A percentile compares a stretch with the other conserved stretches of the same genome.
Evolutionary conservation across 1,140 invertebrate genomes (phyloP).

Genomic region (Achatina immaculata): DNA sequence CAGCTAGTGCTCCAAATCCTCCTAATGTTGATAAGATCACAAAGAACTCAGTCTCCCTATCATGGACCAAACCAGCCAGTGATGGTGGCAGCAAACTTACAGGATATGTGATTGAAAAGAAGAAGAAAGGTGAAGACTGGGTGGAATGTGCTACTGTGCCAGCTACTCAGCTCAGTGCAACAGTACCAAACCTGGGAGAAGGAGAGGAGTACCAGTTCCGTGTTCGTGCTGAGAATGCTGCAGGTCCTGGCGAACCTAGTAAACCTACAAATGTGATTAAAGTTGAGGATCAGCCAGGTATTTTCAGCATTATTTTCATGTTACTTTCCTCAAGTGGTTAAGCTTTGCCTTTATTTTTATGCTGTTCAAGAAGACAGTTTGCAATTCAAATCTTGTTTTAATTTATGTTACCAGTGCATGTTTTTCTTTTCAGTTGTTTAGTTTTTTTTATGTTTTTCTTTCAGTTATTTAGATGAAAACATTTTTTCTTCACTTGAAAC

Average conservation of each 20-base stretch:
- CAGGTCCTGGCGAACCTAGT: conserved; percentile 92
- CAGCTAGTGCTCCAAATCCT: conserved; percentile 91
- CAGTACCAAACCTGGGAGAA: conserved; percentile 88
- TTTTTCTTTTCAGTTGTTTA: no score
- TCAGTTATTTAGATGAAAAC: no score
- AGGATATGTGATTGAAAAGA: conserved; percentile 94
- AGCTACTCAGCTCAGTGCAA: conserved; percentile 71
- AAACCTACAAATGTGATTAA: conserved; percentile 84
- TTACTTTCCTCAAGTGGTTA: no score
- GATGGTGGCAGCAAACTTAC: conserved; percentile 96
- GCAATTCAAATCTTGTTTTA: no score
- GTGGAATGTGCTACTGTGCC: conserved; percentile 92
- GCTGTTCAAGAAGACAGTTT: no score
- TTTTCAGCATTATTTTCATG: no score
- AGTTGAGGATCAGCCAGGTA: conserved; percentile 89
- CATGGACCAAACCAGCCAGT: conserved; percentile 91
- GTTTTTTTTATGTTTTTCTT: no score
- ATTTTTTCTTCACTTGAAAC: no score
- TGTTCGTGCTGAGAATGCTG: conserved; percentile 94
- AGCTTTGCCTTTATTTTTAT: no score
- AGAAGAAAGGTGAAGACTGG: conserved; percentile 86
- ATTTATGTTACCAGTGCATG: no score
- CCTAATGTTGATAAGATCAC: conserved; percentile 96
- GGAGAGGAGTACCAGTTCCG: conserved; percentile 97
- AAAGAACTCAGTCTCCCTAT: conserved; percentile 93